Evolutionary conservation across 2,113 vertebrate genomes (phyloP).

Genomic region (Spea bombifrons): DNA sequence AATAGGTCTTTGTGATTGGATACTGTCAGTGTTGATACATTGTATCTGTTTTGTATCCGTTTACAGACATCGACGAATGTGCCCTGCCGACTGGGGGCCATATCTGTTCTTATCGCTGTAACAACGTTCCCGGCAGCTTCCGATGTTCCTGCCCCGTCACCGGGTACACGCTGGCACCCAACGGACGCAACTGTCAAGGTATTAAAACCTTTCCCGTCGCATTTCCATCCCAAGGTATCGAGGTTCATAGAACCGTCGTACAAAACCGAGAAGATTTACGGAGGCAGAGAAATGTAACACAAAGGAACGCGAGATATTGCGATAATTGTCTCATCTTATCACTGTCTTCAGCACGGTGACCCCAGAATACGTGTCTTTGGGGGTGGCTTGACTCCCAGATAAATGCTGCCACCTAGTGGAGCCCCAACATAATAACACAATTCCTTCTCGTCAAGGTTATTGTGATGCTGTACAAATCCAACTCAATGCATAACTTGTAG

Average conservation of each 20-base stretch:
- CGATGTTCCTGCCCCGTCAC: conserved; percentile 83
- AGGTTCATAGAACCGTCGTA: not conserved
- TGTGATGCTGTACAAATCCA: too few species aligned
- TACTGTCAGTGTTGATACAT: not conserved
- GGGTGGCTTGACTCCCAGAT: too few species aligned
- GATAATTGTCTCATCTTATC: too few species aligned
- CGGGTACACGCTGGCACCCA: conserved; percentile 83
- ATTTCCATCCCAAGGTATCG: not conserved
- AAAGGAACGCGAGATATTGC: too few species aligned
- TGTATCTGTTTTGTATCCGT: not conserved
- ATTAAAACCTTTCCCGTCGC: not conserved
- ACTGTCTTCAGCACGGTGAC: too few species aligned
- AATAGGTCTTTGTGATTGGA: not conserved
- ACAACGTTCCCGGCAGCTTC: conserved; percentile 89
- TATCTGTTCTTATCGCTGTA: conserved; percentile 86
- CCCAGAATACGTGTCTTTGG: too few species aligned
- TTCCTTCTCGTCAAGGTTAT: too few species aligned
- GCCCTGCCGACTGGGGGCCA: conserved; percentile 92
- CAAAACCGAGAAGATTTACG: not conserved
- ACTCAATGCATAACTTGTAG: too few species aligned
- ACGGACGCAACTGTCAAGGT: conserved; percentile 96
- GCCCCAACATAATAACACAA: too few species aligned
- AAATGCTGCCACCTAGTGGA: too few species aligned
- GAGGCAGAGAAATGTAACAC: too few species aligned
- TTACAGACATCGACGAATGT: conserved; percentile 92